Conservation (phyloP, 2,888 invertebrate genomes). For the Synanthedon formicaeformis region DNA sequence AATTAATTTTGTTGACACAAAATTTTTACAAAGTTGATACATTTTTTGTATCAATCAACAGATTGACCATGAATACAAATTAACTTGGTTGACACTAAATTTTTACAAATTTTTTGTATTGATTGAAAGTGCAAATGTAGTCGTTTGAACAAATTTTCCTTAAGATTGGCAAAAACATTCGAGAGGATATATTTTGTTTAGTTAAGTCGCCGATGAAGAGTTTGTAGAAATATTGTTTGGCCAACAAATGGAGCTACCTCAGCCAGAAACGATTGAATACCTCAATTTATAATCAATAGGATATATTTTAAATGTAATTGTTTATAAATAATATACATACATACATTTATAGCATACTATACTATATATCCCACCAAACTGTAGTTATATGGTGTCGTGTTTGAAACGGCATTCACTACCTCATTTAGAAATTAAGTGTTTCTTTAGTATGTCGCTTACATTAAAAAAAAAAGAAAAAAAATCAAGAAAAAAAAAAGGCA, state of each 20-base stretch:
- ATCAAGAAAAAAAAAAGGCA: slow-evolving; percentile 2
- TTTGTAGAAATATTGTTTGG: not conserved
- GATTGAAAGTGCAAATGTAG: too few relatives aligned
- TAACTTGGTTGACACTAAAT: too few relatives aligned
- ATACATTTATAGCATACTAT: slow-evolving; percentile 27
- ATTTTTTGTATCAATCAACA: too few relatives aligned
- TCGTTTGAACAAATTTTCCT: too few relatives aligned
- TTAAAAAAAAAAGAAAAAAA: slow-evolving; percentile 4
- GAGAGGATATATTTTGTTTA: too few relatives aligned
- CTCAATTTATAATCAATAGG: slow-evolving; percentile 55
- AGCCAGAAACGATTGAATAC: slow-evolving; percentile 50
- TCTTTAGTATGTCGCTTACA: slow-evolving; percentile 18
- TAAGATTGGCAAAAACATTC: too few relatives aligned
- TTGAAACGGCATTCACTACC: slow-evolving; percentile 61
- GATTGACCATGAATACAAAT: too few relatives aligned
- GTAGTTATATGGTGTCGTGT: slow-evolving; percentile 44
- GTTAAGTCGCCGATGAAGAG: too few relatives aligned
- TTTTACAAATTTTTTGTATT: too few relatives aligned
- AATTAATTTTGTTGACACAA: too few relatives aligned
- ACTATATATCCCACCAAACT: slow-evolving; percentile 65
- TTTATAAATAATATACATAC: slow-evolving; percentile 35
- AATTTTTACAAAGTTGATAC: too few relatives aligned
- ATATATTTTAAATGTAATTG: slow-evolving; percentile 48
- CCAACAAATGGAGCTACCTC: slow-evolving; percentile 43
- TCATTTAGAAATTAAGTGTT: slow-evolving; percentile 46